phyloP scores from a whole-genome alignment of 2,113 vertebrate genomes.

The Forbesichthys agassizii region DNA sequence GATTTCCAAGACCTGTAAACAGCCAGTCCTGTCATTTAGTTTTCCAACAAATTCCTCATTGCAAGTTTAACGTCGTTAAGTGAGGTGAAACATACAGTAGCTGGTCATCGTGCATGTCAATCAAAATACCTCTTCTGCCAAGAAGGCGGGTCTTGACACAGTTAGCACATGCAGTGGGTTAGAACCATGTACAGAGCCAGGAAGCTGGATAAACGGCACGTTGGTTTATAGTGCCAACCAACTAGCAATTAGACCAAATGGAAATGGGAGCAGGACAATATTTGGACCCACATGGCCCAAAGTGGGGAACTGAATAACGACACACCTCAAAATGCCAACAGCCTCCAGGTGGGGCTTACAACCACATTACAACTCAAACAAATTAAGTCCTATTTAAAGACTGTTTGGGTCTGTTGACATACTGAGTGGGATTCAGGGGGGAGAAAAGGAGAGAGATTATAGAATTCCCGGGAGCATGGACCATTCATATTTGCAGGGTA shows the following conservation, averaged over 20 bases:
- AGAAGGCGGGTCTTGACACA: too few species aligned
- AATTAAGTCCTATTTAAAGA: conserved; percentile 56
- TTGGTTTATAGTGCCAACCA: conserved; percentile 28
- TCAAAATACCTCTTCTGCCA: too few species aligned
- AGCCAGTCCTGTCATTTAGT: too few species aligned
- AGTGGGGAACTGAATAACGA: conserved; percentile 33
- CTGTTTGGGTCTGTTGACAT: neutral
- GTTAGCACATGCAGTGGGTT: neutral
- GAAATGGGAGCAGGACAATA: conserved; percentile 39
- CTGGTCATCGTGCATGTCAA: too few species aligned
- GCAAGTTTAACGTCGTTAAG: too few species aligned
- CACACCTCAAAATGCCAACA: conserved; percentile 16
- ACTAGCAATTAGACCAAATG: conserved; percentile 26
- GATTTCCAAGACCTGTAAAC: too few species aligned
- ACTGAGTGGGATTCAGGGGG: neutral
- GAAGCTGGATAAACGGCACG: conserved; percentile 5
- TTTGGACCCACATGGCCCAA: conserved; percentile 1
- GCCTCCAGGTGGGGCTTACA: conserved; percentile 35
- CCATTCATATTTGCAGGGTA: conserved; percentile 52
- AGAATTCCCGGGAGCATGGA: conserved; percentile 58
- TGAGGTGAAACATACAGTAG: too few species aligned
- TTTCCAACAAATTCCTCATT: too few species aligned
- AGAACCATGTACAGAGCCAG: conserved; percentile 6
- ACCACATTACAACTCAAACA: conserved; percentile 21
- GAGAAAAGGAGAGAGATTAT: conserved; percentile 37